Conservation (phyloP, 2,113 vertebrate species). For the Neomonachus schauinslandi region DNA sequence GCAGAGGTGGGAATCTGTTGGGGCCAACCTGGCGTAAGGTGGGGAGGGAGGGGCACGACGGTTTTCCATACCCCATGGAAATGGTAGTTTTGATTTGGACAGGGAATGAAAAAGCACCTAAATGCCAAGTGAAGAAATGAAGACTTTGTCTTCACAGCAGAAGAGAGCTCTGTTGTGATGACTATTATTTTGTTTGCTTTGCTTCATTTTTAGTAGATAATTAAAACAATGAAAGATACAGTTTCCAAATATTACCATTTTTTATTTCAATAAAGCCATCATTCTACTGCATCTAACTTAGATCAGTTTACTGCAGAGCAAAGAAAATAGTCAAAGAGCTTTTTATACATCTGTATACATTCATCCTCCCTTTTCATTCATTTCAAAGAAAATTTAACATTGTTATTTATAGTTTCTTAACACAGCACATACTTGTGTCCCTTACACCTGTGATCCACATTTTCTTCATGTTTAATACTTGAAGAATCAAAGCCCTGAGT, state of each 20-base stretch:
- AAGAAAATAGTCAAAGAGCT: slow-evolving; percentile 24
- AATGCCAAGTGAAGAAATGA: not conserved
- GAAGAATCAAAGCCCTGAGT: slow-evolving; percentile 61
- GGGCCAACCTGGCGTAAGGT: not conserved
- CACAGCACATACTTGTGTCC: not conserved
- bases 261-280: slow-evolving; percentile 29
- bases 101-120: not conserved
- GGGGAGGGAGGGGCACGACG: fast-evolving
- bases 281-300: not conserved
- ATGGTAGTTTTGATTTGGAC: not conserved
- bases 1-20: not conserved
- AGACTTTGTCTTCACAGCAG: not conserved
- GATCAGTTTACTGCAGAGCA: not conserved
- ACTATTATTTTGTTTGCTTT: not conserved
- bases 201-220: not conserved
- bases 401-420: slow-evolving; percentile 54
- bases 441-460: slow-evolving; percentile 48
- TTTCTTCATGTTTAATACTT: slow-evolving; percentile 58
- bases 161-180: not conserved
- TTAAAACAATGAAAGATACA: not conserved
- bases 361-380: slow-evolving; percentile 23
- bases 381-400: slow-evolving; percentile 52
- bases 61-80: not conserved
- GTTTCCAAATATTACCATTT: not conserved
- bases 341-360: slow-evolving; percentile 42